phyloP scores from a whole-genome alignment of 2,113 vertebrate genomes.

The Corapipo altera region DNA sequence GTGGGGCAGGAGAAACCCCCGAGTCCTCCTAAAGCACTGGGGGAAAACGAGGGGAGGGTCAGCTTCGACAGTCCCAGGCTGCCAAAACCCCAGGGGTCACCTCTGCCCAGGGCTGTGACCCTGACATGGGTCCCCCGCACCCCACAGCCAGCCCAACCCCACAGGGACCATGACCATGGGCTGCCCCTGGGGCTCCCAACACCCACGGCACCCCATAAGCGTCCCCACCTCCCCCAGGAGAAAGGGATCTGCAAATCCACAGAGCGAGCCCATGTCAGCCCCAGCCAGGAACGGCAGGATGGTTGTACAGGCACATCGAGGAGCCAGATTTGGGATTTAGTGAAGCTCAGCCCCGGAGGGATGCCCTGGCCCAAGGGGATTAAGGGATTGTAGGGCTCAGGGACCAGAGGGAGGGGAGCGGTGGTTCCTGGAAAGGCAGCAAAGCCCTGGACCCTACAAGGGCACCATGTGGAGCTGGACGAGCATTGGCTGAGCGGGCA shows the following conservation, averaged over 20 bases:
- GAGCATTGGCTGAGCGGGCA: conserved; percentile 44
- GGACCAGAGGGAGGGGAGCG: background rate
- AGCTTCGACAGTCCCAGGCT: background rate
- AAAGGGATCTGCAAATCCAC: background rate
- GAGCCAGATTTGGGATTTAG: background rate
- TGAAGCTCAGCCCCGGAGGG: background rate
- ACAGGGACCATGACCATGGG: fast-evolving
- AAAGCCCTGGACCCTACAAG: conserved; percentile 59
- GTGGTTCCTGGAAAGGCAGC: conserved; percentile 48
- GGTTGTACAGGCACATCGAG: background rate
- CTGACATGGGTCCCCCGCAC: fast-evolving
- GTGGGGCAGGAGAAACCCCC: background rate
- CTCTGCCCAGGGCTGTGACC: background rate
- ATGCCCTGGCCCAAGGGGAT: conserved; percentile 41
- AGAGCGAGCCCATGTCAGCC: background rate
- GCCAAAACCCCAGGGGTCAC: background rate
- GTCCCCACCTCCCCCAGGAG: fast-evolving
- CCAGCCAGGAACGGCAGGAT: fast-evolving
- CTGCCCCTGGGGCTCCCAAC: fast-evolving
- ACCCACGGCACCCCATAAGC: background rate
- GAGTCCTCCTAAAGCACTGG: background rate
- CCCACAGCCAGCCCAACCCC: background rate
- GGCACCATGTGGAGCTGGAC: background rate
- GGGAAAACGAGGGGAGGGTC: background rate
- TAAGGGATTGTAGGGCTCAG: conserved; percentile 38